Conservation (phyloP, 1,140 invertebrate species). For the Gryon sp. region DNA sequence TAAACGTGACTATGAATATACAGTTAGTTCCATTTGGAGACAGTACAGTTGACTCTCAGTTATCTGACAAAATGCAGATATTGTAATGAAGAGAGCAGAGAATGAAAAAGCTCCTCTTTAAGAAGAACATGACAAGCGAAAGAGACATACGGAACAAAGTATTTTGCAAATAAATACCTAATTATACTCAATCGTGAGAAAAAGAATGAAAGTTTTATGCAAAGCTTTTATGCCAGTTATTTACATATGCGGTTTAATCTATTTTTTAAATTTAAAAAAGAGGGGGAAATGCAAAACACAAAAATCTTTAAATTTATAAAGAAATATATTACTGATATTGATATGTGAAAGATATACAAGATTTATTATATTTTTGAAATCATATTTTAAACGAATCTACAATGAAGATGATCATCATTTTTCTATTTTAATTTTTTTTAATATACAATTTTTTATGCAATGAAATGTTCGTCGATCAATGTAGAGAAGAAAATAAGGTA, state of each 20-base stretch:
- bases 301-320: conserved; percentile 38
- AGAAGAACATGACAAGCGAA: not conserved
- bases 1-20: conserved; percentile 59
- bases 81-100: not conserved
- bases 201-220: conserved; percentile 29
- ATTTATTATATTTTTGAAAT: conserved; percentile 57
- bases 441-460: too few relatives aligned
- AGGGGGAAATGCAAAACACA: too few relatives aligned
- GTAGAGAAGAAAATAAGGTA: not conserved
- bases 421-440: conserved; percentile 23
- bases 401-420: conserved; percentile 39
- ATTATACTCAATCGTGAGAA: conserved; percentile 39
- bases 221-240: conserved; percentile 43
- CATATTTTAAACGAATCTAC: conserved; percentile 51
- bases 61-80: conserved; percentile 37
- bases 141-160: conserved; percentile 20
- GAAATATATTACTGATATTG: conserved; percentile 60
- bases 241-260: conserved; percentile 24
- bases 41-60: conserved; percentile 56
- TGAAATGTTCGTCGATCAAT: conserved; percentile 17
- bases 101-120: too few relatives aligned
- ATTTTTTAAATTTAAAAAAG: conserved; percentile 50
- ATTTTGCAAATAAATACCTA: conserved; percentile 44
- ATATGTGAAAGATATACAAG: conserved; percentile 47
- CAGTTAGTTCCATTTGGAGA: conserved; percentile 50